Percentiles rank a stretch among this genome's conserved stretches.
These are phyloP conservation scores for Equus quagga DNA, from an alignment of 2,113 vertebrate genomes.

Conservation along the genomic window DNA sequence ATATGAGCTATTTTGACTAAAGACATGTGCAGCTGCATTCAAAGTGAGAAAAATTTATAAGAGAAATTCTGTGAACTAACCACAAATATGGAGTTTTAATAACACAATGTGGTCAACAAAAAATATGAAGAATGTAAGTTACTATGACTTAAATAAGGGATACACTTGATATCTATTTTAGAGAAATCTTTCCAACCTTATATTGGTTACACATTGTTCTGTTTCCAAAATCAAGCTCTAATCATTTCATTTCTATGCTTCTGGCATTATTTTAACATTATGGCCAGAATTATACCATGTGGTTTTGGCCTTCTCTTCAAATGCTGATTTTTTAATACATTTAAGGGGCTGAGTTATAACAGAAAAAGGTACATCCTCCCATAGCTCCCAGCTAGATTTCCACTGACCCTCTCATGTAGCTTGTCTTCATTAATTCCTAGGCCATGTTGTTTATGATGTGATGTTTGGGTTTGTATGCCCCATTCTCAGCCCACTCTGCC, in stretches of 20 bases:
- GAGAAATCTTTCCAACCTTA: not conserved
- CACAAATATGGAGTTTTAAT: slow-evolving; percentile 52
- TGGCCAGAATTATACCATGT: not conserved
- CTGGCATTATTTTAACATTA: not conserved
- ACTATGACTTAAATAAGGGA: not conserved
- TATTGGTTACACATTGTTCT: not conserved
- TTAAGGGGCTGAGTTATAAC: not conserved
- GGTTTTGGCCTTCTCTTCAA: not conserved
- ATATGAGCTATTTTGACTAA: slow-evolving; percentile 25
- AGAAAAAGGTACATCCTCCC: not conserved
- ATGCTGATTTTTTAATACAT: not conserved
- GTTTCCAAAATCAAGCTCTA: not conserved
- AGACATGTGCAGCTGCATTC: slow-evolving; percentile 24
- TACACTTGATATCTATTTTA: not conserved
- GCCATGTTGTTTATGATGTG: not conserved
- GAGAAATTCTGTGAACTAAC: slow-evolving; percentile 1
- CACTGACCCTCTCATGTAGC: not conserved
- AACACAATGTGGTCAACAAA: not conserved
- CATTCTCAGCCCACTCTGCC: not conserved
- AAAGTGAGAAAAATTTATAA: slow-evolving; percentile 66
- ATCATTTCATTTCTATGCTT: not conserved
- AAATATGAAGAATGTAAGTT: not conserved
- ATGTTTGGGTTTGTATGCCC: not conserved
- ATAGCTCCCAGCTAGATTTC: not conserved
- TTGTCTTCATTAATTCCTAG: not conserved